phyloP scores from a whole-genome alignment of 2,888 invertebrate genomes.

The Meteorus colon region DNA sequence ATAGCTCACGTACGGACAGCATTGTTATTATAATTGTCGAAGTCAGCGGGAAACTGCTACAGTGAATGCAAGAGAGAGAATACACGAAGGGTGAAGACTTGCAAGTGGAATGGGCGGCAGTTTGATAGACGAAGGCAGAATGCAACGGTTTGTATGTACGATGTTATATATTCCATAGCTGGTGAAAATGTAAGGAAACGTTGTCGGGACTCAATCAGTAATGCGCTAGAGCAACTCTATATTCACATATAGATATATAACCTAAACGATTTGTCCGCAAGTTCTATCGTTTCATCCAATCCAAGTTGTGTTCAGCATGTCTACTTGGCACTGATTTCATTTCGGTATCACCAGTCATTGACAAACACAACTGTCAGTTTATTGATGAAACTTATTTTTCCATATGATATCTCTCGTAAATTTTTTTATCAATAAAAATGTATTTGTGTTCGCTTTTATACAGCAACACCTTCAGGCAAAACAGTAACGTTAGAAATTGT shows the following conservation, averaged over 20 bases:
- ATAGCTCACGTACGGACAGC: slow-evolving; percentile 28
- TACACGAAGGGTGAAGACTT: background rate
- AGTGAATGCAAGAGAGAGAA: background rate
- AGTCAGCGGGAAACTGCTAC: slow-evolving; percentile 26
- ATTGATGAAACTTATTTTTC: slow-evolving; percentile 53
- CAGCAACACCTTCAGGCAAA: no score
- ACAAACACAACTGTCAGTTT: slow-evolving; percentile 45
- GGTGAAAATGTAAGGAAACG: background rate
- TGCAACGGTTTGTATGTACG: no score
- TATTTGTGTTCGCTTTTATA: no score
- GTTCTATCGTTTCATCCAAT: slow-evolving; percentile 43
- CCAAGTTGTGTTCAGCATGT: slow-evolving; percentile 51
- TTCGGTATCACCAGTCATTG: slow-evolving; percentile 55
- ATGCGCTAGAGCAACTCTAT: slow-evolving; percentile 33
- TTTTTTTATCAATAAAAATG: background rate
- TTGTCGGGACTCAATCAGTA: slow-evolving; percentile 31
- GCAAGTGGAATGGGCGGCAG: background rate
- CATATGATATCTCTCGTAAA: slow-evolving; percentile 40
- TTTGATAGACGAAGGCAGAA: background rate
- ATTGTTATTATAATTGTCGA: slow-evolving; percentile 35
- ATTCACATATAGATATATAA: background rate
- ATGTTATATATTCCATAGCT: background rate
- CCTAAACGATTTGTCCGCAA: slow-evolving; percentile 38
- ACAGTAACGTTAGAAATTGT: no score
- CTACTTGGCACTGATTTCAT: slow-evolving; percentile 62